These are phyloP conservation scores for Heteromormyrus szaboi DNA, from an alignment of 2,797 vertebrate species.

Conservation along the genomic window DNA sequence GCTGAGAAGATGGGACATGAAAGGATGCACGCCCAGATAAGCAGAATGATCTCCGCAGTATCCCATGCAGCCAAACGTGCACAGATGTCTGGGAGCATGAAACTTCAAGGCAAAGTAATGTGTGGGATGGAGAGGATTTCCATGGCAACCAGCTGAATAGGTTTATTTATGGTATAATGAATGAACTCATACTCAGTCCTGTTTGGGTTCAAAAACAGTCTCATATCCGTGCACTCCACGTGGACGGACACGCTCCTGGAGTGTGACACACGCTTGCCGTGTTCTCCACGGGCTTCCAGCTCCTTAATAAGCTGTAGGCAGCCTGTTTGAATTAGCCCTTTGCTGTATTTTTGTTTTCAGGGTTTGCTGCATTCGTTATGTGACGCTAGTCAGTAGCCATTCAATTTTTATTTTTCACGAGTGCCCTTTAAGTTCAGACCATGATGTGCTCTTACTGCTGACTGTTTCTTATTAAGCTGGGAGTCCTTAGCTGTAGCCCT, in stretches of 20 bases:
- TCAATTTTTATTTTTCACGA: not conserved
- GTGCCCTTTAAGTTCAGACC: not conserved
- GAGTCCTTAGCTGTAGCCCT: not conserved
- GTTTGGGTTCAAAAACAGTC: not conserved
- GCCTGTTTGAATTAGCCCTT: not conserved
- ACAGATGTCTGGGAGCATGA: not conserved
- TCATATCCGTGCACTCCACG: not conserved
- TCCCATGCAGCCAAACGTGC: not conserved
- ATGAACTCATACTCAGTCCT: not conserved
- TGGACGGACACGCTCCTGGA: not conserved
- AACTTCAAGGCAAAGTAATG: conserved; percentile 3
- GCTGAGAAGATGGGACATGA: not conserved
- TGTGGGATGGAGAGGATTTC: not conserved
- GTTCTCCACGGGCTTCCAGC: not conserved
- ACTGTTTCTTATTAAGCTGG: not conserved
- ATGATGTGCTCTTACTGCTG: not conserved
- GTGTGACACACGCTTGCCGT: not conserved
- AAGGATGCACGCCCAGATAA: not conserved
- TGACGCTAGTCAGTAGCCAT: not conserved
- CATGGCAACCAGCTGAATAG: conserved; percentile 3
- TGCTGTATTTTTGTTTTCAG: not conserved
- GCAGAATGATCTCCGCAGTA: not conserved
- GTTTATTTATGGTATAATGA: conserved; percentile 2
- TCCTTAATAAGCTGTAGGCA: not conserved
- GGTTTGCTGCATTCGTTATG: not conserved